Conservation (phyloP, 2,888 invertebrate genomes). For the Heliconius charithonia region DNA sequence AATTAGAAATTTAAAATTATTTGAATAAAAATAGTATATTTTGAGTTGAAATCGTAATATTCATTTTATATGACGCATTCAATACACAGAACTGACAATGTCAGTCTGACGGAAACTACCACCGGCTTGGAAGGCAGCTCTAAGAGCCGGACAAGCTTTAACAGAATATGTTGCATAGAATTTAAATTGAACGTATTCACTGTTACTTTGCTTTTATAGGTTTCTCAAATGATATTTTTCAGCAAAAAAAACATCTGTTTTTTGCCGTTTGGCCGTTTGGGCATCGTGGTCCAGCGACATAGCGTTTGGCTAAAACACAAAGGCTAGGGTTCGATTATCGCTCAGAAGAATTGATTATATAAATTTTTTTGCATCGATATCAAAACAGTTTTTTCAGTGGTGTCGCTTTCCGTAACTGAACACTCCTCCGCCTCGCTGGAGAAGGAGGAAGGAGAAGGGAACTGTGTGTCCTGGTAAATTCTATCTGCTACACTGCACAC, state of each 20-base stretch:
- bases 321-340: neutral
- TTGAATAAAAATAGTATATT: too few species aligned
- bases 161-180: conserved; percentile 7
- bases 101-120: conserved; percentile 6
- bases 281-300: neutral
- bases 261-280: neutral
- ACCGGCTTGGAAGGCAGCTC: neutral
- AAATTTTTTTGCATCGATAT: neutral
- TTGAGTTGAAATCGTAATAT: too few species aligned
- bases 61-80: neutral
- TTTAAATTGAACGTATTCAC: neutral
- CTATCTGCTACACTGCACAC: too few species aligned
- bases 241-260: neutral
- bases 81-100: conserved; percentile 1
- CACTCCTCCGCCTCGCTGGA: too few species aligned
- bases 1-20: neutral
- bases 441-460: too few species aligned
- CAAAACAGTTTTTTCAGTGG: too few species aligned
- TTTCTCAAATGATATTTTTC: neutral
- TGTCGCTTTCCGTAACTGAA: too few species aligned
- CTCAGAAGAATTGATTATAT: neutral
- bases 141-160: conserved; percentile 5
- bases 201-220: neutral
- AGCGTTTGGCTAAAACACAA: neutral
- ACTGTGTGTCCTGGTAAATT: too few species aligned